Conservation (phyloP, 2,113 vertebrate genomes). For the Protomyctophum bolini region DNA sequence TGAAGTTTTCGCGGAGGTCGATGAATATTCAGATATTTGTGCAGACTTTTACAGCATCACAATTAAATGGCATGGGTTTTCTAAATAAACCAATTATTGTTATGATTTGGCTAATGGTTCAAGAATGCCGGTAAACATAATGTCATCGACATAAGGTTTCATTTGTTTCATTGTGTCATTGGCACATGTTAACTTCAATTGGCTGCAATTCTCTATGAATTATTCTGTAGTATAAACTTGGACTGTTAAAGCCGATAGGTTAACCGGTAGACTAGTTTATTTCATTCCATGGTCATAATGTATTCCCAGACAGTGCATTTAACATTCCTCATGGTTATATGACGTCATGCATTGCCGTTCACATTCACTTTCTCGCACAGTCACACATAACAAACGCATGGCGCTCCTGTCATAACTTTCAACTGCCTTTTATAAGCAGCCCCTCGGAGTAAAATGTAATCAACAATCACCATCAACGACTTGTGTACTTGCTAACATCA, state of each 20-base stretch:
- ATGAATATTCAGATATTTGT: constrained; percentile 6
- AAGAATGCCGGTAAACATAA: too few relatives aligned
- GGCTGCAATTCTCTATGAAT: not conserved
- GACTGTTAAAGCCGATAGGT: not conserved
- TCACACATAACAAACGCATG: constrained; percentile 32
- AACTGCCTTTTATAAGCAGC: constrained; percentile 30
- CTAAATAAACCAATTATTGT: not conserved
- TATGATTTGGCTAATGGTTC: not conserved
- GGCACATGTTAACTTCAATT: not conserved
- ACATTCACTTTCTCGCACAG: not conserved
- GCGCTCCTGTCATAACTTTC: constrained; percentile 35
- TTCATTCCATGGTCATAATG: constrained; percentile 13
- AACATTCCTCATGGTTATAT: constrained; percentile 27
- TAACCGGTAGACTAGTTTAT: constrained; percentile 24
- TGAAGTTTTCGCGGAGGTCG: constrained; percentile 2
- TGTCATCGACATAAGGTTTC: not conserved
- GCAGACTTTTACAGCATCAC: not conserved
- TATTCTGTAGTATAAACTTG: not conserved
- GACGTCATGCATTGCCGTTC: not conserved
- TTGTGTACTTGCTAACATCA: constrained; percentile 66
- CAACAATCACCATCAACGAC: constrained; percentile 38
- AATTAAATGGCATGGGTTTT: not conserved
- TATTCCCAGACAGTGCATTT: constrained; percentile 30
- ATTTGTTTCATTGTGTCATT: too few relatives aligned
- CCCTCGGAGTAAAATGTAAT: constrained; percentile 20